Base-by-base conservation (phyloP, 92 coral and sea anemone genomes). In the Actinernus sp. region DNA sequence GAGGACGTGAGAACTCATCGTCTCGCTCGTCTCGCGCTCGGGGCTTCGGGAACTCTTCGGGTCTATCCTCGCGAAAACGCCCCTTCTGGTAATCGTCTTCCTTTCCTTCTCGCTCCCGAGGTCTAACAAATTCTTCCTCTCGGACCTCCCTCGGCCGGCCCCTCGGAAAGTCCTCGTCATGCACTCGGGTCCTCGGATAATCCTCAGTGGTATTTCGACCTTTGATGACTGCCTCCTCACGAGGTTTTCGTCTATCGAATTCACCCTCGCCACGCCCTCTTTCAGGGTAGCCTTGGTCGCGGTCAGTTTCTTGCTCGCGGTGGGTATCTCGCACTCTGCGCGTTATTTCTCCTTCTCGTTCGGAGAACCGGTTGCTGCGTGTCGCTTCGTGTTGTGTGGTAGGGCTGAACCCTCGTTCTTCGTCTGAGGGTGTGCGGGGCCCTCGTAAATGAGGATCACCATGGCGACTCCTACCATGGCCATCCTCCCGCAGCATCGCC, bases 1-100 rank as follows among this genome's bases (percentile, higher is more conserved):
- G 85, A 12, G 56, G 61, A 5, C 82, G 78, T 28, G 45, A 12
- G 31, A 39, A 75, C 14, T 73, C 86, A 9, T 68, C 84, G 10
- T 71, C 90, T 3, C 85, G 85, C 33, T 83, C 90, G 13, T 70
- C 90, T 13, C 83, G 69, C 22, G 65, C 63, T 24, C 88, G 76
- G 22, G 72, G 33, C 31, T 34, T 71, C 31, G 50, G 66, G 17
- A 53, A 70, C 13, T 61, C 81, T n/a, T 73, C 80, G 28, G 41
- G 37, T 54, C 60, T 66, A 44, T 82, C 76, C 2, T 82, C 85
- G n/a, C 78, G 85, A 27, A 58, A 55, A 21, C 25, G 83, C 5
- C 58, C 68, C 46, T 49, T 71, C 21, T 43, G 81, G 23, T 64
- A 64, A 32, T 88, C 90, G 20, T 78, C 82, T 4, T 73, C 60